Evolutionary conservation across 2,888 invertebrate genomes (phyloP).

Genomic region (Drosophila engyochracea): DNA sequence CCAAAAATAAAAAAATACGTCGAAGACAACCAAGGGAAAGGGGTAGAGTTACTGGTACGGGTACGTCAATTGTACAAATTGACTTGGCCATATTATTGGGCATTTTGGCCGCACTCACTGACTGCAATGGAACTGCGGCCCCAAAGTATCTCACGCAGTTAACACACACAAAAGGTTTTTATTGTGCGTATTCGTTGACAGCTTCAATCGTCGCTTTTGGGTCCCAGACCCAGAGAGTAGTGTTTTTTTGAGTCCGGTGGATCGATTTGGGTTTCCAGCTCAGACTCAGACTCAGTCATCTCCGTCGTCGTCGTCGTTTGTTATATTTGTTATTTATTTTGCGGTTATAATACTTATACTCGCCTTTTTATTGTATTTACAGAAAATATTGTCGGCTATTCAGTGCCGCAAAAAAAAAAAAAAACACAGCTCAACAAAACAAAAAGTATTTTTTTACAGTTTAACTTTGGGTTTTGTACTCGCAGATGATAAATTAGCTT

Average conservation of each 20-base stretch:
- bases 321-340: constrained; percentile 80
- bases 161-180: constrained; percentile 70
- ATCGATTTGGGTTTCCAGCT: constrained; percentile 26
- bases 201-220: constrained; percentile 60
- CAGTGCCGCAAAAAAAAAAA: constrained; percentile 39
- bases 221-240: constrained; percentile 1
- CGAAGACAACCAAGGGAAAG: background rate
- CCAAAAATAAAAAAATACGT: constrained; percentile 1
- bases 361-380: constrained; percentile 67
- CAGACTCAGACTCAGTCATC: constrained; percentile 18
- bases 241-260: constrained; percentile 3
- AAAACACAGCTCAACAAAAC: constrained; percentile 27
- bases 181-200: constrained; percentile 76
- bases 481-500: constrained; percentile 74
- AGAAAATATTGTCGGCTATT: constrained; percentile 71
- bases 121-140: constrained; percentile 38
- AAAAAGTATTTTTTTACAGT: constrained; percentile 62
- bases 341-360: constrained; percentile 75
- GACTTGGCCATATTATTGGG: constrained; percentile 76
- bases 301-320: constrained; percentile 59
- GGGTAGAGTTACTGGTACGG: background rate
- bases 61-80: constrained; percentile 62
- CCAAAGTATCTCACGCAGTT: constrained; percentile 70
- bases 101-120: constrained; percentile 41
- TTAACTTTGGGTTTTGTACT: constrained; percentile 57